Percentiles rank a stretch among this genome's conserved stretches.
Evolutionary conservation across 2,113 vertebrate genomes (phyloP).

Genomic region (Toxotes chatareus): DNA sequence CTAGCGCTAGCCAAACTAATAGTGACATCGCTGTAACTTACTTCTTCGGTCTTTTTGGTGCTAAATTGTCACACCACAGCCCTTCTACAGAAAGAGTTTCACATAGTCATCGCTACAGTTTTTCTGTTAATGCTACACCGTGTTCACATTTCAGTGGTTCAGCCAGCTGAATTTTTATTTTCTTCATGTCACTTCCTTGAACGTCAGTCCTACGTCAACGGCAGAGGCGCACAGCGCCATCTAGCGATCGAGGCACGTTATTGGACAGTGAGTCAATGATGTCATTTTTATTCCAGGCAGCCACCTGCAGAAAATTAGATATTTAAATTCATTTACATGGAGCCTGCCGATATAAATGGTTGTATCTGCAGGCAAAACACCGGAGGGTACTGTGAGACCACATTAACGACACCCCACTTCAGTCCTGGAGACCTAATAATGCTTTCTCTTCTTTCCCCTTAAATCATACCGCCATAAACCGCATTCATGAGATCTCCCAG

Average conservation of each 20-base stretch:
- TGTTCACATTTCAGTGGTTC: background rate
- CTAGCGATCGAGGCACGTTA: constrained; percentile 31
- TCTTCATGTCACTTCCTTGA: constrained; percentile 43
- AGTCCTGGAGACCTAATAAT: background rate
- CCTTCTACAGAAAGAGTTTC: background rate
- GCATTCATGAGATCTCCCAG: background rate
- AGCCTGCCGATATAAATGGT: background rate
- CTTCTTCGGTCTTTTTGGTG: constrained; percentile 9
- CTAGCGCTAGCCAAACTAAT: background rate
- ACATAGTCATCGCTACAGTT: background rate
- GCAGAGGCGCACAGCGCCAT: constrained; percentile 22
- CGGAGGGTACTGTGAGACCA: background rate
- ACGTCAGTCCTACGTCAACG: constrained; percentile 60
- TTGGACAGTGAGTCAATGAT: constrained; percentile 35
- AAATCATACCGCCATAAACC: background rate
- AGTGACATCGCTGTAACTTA: constrained; percentile 40
- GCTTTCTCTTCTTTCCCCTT: no score
- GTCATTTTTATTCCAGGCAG: constrained; percentile 39
- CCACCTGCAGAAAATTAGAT: constrained; percentile 33
- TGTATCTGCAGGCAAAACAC: background rate
- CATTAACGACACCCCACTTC: background rate
- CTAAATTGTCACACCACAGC: background rate
- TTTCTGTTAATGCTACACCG: background rate
- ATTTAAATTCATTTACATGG: constrained; percentile 31
- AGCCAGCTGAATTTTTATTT: constrained; percentile 1